Evolutionary conservation across 1,140 invertebrate species (phyloP).

Genomic region (Neomicropteryx cornuta): DNA sequence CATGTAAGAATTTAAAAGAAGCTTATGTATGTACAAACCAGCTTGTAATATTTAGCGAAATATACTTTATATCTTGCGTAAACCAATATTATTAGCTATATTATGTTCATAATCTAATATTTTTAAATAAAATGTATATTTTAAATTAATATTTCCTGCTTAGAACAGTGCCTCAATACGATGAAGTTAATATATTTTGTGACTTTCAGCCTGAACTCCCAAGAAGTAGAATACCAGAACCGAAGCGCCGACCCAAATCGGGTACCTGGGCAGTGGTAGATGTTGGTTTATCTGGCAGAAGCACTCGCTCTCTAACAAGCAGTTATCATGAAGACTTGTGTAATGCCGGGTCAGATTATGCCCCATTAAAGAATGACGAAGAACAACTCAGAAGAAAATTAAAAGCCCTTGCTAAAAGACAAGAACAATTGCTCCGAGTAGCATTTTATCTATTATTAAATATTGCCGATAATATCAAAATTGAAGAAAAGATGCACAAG

Average conservation of each 20-base stretch:
- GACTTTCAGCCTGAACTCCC: constrained; percentile 44
- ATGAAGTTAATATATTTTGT: constrained; percentile 3
- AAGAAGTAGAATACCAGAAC: constrained; percentile 53
- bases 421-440: constrained; percentile 82
- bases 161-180: too few species aligned
- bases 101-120: too few species aligned
- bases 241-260: constrained; percentile 52
- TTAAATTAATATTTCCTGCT: too few species aligned
- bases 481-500: constrained; percentile 96
- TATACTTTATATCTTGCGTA: too few species aligned
- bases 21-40: too few species aligned
- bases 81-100: too few species aligned
- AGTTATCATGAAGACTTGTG: constrained; percentile 54
- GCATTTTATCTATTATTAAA: constrained; percentile 89
- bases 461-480: constrained; percentile 86
- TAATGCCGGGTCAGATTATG: constrained; percentile 37
- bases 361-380: constrained; percentile 59
- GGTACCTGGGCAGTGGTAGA: constrained; percentile 49
- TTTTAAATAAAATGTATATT: too few species aligned
- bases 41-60: too few species aligned
- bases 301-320: constrained; percentile 42
- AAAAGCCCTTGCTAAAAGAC: constrained; percentile 73
- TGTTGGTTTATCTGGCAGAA: constrained; percentile 33
- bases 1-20: too few species aligned
- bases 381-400: constrained; percentile 72